These are phyloP conservation scores for Helostoma temminkii DNA, from an alignment of 2,797 vertebrate genomes.

Conservation along the genomic window DNA sequence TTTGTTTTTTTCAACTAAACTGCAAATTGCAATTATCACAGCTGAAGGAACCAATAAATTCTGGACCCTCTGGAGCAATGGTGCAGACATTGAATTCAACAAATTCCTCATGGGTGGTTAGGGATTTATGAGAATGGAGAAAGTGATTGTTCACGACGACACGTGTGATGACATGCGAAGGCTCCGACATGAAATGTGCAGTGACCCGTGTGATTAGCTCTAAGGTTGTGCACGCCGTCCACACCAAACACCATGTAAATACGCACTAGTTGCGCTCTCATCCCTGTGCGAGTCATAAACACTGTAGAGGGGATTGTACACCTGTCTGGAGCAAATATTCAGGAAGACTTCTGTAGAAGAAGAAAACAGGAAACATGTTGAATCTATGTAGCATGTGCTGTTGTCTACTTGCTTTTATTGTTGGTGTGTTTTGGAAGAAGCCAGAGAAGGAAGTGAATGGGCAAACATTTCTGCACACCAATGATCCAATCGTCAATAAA, in stretches of 20 bases:
- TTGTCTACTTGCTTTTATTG: too few relatives aligned
- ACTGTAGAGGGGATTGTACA: too few relatives aligned
- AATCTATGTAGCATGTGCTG: too few relatives aligned
- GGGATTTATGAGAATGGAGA: conserved; percentile 47
- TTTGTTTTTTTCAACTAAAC: conserved; percentile 58
- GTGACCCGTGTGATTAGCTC: not conserved
- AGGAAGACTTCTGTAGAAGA: too few relatives aligned
- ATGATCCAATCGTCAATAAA: too few relatives aligned
- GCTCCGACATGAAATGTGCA: not conserved
- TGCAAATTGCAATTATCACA: conserved; percentile 66
- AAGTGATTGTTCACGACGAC: conserved; percentile 38
- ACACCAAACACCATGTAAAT: too few relatives aligned
- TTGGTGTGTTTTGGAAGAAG: too few relatives aligned
- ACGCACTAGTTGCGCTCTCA: too few relatives aligned
- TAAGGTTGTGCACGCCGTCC: not conserved
- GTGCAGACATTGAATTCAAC: conserved; percentile 36
- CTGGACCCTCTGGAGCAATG: conserved; percentile 43
- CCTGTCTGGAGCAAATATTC: too few relatives aligned
- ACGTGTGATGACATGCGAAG: conserved; percentile 15
- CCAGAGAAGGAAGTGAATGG: too few relatives aligned
- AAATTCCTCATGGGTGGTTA: conserved; percentile 37
- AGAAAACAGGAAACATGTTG: too few relatives aligned
- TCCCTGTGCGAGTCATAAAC: not conserved
- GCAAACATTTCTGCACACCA: too few relatives aligned
- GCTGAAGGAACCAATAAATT: conserved; percentile 58